Evolutionary conservation across 2,888 invertebrate genomes (phyloP).

Genomic region (Yponomeuta evonymella): DNA sequence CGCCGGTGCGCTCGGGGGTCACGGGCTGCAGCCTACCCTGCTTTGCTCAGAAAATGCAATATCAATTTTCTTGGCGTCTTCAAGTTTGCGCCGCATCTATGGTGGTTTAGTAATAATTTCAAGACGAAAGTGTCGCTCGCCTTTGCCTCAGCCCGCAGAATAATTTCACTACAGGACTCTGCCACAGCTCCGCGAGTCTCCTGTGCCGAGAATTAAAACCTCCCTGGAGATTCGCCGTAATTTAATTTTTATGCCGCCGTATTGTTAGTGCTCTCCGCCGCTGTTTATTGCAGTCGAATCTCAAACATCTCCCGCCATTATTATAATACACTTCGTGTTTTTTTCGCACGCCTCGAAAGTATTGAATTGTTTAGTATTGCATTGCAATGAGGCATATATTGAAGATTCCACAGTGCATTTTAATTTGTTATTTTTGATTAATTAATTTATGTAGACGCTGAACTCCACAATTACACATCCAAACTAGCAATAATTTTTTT

Average conservation of each 20-base stretch:
- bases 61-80: neutral
- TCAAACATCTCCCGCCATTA: conserved; percentile 28
- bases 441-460: no score
- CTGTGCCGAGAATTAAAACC: conserved; percentile 57
- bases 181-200: conserved; percentile 33
- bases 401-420: no score
- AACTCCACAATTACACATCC: no score
- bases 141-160: neutral
- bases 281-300: conserved; percentile 49
- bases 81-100: neutral
- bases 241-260: conserved; percentile 67
- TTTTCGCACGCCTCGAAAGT: neutral
- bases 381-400: neutral
- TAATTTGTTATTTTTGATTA: no score
- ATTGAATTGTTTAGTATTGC: neutral
- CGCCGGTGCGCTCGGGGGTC: no score
- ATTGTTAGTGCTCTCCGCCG: conserved; percentile 52
- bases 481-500: no score
- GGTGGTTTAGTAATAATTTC: conserved; percentile 8
- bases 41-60: neutral
- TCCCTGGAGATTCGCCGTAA: conserved; percentile 56
- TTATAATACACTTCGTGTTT: conserved; percentile 5
- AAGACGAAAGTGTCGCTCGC: neutral
- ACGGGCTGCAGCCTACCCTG: neutral
- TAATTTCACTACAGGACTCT: conserved; percentile 49